Evolutionary conservation across 2,888 invertebrate species (phyloP), one percentile per base, ranked within the genome.

Genomic region (Helleia helle): DNA sequence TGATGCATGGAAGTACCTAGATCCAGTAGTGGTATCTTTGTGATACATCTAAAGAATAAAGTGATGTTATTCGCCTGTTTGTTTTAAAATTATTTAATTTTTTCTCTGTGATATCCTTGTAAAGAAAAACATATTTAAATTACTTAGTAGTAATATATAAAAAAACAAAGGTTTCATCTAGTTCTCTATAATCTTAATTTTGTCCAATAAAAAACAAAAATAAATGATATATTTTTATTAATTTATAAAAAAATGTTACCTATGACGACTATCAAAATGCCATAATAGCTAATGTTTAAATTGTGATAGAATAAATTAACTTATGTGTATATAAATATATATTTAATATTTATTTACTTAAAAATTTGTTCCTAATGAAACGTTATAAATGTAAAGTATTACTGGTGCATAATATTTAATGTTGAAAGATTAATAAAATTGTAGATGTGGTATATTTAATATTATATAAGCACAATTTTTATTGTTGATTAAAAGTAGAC

Each of bases 391-490:
- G 9, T 14, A 11, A 24, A 25, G 24, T 9, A 24, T 14, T 6
- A 17, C 36, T 26, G 14, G 26, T 22, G 24, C 40, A 40, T 40
- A 34, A 13, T 13, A 11, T 26, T 17, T 13, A 17, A 13, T 22
- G 5, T 22, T 3, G 7, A 22, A 22, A 22, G n/a, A n/a, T 8
- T 22, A 22, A 22, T 22, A 24, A 18, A 11, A 15, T 40, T 26
- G 15, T 11, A 34, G 34, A 36, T 39, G 18, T 34, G 14, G 27
- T 14, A 26, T 17, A 38, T 14, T 22, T 29, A 13, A 27, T 25
- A 39, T 40, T 40, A 47, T 38, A 26, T 38, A 44, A 36, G 43
- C 43, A 47, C 46, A 18, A 44, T 18, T 38, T 38, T 34, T 18
- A 34, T 22, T 22, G 34, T 34, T 34, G 12, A 34, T 17, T 34